These are phyloP conservation scores for Nyctibius grandis DNA, from an alignment of 2,797 vertebrate species.

Conservation along the genomic window DNA sequence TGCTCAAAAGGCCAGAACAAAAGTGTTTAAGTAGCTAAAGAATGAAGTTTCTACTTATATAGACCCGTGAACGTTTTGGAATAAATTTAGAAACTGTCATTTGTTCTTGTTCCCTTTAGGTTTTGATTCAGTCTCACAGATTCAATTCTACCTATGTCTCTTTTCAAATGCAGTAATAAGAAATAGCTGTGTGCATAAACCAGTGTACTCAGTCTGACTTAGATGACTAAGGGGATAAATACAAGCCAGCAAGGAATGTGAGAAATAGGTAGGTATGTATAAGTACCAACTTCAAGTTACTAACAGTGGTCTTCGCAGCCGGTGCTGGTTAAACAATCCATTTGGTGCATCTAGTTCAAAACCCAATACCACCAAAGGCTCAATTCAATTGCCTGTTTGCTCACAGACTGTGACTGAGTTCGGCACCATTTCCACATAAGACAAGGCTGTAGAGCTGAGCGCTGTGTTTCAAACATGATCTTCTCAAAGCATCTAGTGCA, in stretches of 20 bases:
- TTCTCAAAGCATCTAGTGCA: neutral
- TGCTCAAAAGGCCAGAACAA: neutral
- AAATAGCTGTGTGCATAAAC: neutral
- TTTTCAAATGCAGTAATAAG: neutral
- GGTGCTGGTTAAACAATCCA: neutral
- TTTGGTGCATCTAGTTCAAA: neutral
- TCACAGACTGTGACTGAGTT: neutral
- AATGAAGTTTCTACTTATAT: neutral
- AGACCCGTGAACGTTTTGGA: neutral
- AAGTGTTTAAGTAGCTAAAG: neutral
- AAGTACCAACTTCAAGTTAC: neutral
- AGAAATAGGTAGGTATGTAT: neutral
- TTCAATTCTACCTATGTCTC: neutral
- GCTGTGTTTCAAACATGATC: neutral
- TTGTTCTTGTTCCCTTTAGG: neutral
- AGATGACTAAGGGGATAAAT: neutral
- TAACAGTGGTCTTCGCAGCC: neutral
- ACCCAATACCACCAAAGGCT: neutral
- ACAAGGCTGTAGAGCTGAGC: neutral
- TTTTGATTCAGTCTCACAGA: neutral
- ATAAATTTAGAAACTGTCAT: neutral
- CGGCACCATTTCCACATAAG: neutral
- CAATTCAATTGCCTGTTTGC: neutral
- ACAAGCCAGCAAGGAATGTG: neutral
- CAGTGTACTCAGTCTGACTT: neutral